Base-by-base conservation (phyloP, 1,140 invertebrate species). In the Heliothis virescens region DNA sequence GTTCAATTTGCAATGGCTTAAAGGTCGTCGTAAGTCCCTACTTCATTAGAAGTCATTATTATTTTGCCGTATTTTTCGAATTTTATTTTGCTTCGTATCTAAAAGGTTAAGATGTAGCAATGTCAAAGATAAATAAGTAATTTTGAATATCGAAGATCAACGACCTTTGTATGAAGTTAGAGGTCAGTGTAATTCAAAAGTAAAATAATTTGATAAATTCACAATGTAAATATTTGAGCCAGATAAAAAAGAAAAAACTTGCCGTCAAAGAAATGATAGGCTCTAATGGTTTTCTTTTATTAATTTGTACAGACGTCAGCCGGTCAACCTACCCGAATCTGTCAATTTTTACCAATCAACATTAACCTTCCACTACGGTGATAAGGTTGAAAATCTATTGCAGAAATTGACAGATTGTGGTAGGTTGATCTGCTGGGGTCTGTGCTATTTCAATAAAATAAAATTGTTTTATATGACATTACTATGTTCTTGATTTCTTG, bases 61-160 rank as follows among this genome's bases (percentile, higher is more conserved):
- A 60, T 29, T 29, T 67, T 21, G 47, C 11, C 47, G 5, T 50
- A 50, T 21, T 50, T 12, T 50, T 50, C 15, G 12, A 53, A 29
- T 53, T 53, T 67, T 71, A 29, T 71, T 71, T 18, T 16, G 18
- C 18, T 21, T 13, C 15, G 67, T 29, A n/a, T 53, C 21, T 71
- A 53, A 5, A 10, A 52, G 21, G 52, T 18, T 69, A 52, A 69
- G 65, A 71, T 71, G 15, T 71, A 53, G 67, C 67, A 53, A 53
- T 71, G 50, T 71, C 3, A 52, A 29, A 34, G 26, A 34, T 62
- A 21, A 3, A 11, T 47, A 65, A 47, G 26, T 34, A 15, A 47
- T 47, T 47, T 3, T 48, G 16, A 21, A 12, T 48, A 1, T 48
- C 1, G 12, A 16, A 48, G 16, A 13, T 48, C 41, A 16, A 21